phyloP scores from a whole-genome alignment of 2,797 vertebrate species.

The Sebastes baramenuke region DNA sequence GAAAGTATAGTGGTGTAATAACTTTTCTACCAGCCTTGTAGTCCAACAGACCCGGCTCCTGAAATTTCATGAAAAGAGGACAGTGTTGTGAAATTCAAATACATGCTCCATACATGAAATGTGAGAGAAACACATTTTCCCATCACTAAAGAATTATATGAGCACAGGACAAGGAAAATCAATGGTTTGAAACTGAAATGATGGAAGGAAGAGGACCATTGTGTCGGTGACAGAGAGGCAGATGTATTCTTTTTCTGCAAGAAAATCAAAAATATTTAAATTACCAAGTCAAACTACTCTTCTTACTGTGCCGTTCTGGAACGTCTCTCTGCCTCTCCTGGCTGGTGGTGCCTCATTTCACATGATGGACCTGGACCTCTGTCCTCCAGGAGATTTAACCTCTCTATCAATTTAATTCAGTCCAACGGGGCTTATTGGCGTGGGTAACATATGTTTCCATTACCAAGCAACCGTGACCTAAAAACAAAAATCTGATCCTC shows the following conservation, averaged over 20 bases:
- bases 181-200: neutral
- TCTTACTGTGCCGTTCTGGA: no score
- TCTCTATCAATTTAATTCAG: no score
- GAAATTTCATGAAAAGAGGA: neutral
- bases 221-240: neutral
- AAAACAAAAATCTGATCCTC: no score
- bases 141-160: conserved; percentile 16
- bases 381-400: no score
- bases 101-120: neutral
- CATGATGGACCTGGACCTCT: no score
- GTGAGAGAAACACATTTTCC: neutral
- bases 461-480: no score
- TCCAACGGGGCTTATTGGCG: no score
- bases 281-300: neutral
- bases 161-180: neutral
- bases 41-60: neutral
- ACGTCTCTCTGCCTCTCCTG: no score
- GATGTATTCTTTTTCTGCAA: neutral
- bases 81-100: conserved; percentile 10
- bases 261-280: neutral
- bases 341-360: no score
- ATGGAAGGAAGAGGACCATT: neutral
- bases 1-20: neutral
- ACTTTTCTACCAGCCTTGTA: neutral
- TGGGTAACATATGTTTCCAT: no score